phyloP scores from a whole-genome alignment of 2,113 vertebrate genomes.

The Xiphias gladius region DNA sequence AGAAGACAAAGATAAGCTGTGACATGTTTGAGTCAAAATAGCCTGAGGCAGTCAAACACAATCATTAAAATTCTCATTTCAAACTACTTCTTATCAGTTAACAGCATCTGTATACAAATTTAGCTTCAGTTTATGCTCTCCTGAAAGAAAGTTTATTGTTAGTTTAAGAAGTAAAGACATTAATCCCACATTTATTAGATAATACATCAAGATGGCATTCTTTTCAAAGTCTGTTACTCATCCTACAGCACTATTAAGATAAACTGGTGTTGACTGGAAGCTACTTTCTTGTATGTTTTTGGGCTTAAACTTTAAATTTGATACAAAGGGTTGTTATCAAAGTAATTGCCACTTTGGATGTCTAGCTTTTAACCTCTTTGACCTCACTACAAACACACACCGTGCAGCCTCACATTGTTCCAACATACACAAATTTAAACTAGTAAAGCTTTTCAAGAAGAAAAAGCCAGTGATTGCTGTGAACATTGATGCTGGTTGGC shows the following conservation, averaged over 20 bases:
- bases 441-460: not conserved
- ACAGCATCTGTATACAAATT: not conserved
- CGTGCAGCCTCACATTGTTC: not conserved
- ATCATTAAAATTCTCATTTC: slow-evolving; percentile 27
- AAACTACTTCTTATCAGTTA: slow-evolving; percentile 28
- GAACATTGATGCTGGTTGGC: not conserved
- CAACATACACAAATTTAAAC: not conserved
- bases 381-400: not conserved
- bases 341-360: not conserved
- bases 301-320: not conserved
- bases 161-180: not conserved
- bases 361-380: slow-evolving; percentile 1
- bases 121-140: not conserved
- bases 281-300: not conserved
- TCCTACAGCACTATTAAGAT: not conserved
- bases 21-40: slow-evolving; percentile 48
- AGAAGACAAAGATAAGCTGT: slow-evolving; percentile 9
- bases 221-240: not conserved
- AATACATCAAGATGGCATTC: not conserved
- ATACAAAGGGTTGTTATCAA: not conserved
- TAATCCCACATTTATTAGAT: not conserved
- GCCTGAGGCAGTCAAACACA: slow-evolving; percentile 14
- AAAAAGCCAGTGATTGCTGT: not conserved
- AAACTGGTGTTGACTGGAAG: not conserved
- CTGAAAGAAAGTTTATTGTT: not conserved